Evolutionary conservation across 2,888 invertebrate genomes (phyloP).

Genomic region (Neoascia interrupta): DNA sequence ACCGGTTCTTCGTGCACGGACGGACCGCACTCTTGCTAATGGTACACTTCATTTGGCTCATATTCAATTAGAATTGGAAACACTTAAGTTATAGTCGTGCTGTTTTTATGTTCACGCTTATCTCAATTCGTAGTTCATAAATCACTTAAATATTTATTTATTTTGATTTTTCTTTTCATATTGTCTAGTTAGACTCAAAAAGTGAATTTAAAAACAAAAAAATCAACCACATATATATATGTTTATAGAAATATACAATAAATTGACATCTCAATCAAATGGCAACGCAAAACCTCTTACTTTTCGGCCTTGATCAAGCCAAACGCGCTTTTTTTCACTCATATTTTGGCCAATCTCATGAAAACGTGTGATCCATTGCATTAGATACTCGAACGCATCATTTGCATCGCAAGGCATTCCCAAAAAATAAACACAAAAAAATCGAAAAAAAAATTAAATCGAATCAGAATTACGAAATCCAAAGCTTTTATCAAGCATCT

Average conservation of each 20-base stretch:
- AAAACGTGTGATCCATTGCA: constrained; percentile 45
- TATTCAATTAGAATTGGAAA: constrained; percentile 57
- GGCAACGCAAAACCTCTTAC: constrained; percentile 60
- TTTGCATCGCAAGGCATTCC: constrained; percentile 45
- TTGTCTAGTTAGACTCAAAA: not conserved
- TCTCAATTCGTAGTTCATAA: constrained; percentile 56
- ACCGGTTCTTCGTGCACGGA: constrained; percentile 66
- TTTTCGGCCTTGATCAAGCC: constrained; percentile 49
- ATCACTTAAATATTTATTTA: constrained; percentile 24
- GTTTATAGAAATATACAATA: constrained; percentile 35
- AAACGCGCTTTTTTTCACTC: constrained; percentile 39
- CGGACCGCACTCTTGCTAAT: constrained; percentile 38
- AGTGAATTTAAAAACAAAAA: constrained; percentile 24
- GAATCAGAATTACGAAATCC: too few relatives aligned
- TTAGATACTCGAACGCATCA: constrained; percentile 57
- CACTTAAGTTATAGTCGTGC: constrained; percentile 53
- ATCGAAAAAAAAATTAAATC: constrained; percentile 12
- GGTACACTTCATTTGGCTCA: constrained; percentile 61
- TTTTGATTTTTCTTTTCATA: not conserved
- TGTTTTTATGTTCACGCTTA: constrained; percentile 51
- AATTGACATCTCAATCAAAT: constrained; percentile 52
- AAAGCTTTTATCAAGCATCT: too few relatives aligned
- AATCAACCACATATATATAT: constrained; percentile 40
- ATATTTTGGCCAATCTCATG: constrained; percentile 40
- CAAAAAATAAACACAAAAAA: constrained; percentile 14